phyloP scores from a whole-genome alignment of 2,113 vertebrate species.

The Carassius gibelio region DNA sequence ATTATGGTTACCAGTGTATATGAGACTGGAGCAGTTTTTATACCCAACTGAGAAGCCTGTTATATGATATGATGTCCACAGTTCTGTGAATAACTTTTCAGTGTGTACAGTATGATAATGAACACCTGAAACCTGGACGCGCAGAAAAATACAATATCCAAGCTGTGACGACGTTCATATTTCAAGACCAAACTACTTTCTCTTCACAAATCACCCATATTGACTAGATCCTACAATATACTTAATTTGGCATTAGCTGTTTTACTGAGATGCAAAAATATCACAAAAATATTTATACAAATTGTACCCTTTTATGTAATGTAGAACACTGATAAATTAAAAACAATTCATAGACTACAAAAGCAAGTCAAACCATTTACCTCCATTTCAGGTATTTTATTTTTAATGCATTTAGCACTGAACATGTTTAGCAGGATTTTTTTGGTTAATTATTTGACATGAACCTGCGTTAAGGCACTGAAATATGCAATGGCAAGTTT shows the following conservation, averaged over 20 bases:
- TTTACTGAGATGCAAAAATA: neutral
- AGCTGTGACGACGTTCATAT: conserved; percentile 15
- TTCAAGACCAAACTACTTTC: conserved; percentile 20
- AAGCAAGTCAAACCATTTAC: neutral
- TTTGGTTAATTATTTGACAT: conserved; percentile 3
- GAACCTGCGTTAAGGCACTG: neutral
- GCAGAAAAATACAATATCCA: conserved; percentile 32
- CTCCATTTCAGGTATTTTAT: no score
- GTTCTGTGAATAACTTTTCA: neutral
- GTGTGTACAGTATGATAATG: neutral
- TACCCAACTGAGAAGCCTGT: neutral
- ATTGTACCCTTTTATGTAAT: neutral
- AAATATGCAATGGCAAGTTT: neutral
- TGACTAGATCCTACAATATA: neutral
- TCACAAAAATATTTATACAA: neutral
- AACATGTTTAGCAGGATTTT: neutral
- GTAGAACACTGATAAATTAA: neutral
- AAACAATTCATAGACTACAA: neutral
- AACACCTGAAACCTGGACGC: conserved; percentile 42
- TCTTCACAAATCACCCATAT: neutral
- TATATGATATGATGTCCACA: neutral
- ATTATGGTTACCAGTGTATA: neutral
- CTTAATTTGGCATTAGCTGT: neutral
- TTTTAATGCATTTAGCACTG: neutral
- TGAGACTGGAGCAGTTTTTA: neutral